Evolutionary conservation across 2,113 vertebrate genomes (phyloP).

Genomic region (Pampusana beccarii): DNA sequence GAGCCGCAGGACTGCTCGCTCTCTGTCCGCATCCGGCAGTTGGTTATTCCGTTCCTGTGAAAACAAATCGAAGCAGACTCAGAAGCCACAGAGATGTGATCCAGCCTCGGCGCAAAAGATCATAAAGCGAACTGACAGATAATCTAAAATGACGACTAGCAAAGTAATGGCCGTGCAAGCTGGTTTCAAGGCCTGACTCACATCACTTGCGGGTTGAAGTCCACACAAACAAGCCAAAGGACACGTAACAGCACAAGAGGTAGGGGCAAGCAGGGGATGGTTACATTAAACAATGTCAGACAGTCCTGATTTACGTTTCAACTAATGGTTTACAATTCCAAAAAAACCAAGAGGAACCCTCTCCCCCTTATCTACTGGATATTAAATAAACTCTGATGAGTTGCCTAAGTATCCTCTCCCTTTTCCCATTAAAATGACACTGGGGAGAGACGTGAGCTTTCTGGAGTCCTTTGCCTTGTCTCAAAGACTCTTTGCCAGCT

Average conservation of each 20-base stretch:
- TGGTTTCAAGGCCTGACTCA: not conserved
- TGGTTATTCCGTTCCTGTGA: conserved; percentile 81
- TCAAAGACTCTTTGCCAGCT: not conserved
- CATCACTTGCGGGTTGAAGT: not conserved
- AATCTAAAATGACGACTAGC: not conserved
- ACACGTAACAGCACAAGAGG: not conserved
- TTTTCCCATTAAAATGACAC: not conserved
- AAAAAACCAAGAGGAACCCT: not conserved
- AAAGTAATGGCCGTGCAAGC: not conserved
- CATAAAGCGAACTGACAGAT: not conserved
- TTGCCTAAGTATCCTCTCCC: not conserved
- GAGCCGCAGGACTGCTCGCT: conserved; percentile 87
- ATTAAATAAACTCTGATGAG: not conserved
- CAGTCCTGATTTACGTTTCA: not conserved
- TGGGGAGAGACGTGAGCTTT: not conserved
- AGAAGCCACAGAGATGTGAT: not conserved
- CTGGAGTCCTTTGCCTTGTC: not conserved
- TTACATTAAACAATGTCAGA: not conserved
- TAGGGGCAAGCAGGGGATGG: not conserved
- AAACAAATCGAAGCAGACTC: not conserved
- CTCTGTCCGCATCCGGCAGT: conserved; percentile 87
- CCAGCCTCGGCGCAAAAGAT: not conserved
- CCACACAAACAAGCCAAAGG: not conserved
- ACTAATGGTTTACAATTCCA: not conserved
- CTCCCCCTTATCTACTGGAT: not conserved